Percentiles rank a stretch among this genome's conserved stretches.
Conservation (phyloP, 2,888 invertebrate genomes). For the Notodonta dromedarius region DNA sequence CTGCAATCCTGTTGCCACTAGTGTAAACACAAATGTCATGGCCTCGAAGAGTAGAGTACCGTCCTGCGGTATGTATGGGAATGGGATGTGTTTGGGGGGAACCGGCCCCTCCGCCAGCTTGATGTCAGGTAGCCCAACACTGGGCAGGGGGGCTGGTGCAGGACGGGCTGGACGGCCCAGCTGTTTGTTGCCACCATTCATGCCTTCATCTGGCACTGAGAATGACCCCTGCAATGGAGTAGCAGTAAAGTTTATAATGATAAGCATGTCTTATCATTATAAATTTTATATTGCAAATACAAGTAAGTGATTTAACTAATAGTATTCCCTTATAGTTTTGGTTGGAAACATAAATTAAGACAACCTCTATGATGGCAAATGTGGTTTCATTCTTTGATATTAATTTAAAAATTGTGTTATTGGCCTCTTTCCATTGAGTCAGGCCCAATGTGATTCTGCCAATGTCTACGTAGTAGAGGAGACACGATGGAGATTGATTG, state of each 20-base stretch:
- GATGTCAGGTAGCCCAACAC: slow-evolving; percentile 41
- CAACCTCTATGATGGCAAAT: neutral
- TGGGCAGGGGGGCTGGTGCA: slow-evolving; percentile 43
- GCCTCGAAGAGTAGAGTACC: slow-evolving; percentile 94
- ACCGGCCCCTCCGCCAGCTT: slow-evolving; percentile 72
- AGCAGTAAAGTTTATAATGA: too few relatives aligned
- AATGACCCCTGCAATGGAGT: slow-evolving; percentile 48
- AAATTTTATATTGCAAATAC: too few relatives aligned
- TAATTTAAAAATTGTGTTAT: too few relatives aligned
- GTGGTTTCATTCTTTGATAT: neutral
- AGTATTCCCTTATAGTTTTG: too few relatives aligned
- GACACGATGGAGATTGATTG: too few relatives aligned
- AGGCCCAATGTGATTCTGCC: too few relatives aligned
- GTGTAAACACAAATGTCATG: slow-evolving; percentile 91
- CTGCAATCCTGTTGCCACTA: slow-evolving; percentile 92
- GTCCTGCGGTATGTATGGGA: slow-evolving; percentile 90
- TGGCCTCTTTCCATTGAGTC: too few relatives aligned
- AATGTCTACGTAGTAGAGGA: too few relatives aligned
- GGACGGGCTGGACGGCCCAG: slow-evolving; percentile 53
- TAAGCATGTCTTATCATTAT: too few relatives aligned
- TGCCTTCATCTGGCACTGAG: slow-evolving; percentile 63
- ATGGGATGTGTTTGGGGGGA: slow-evolving; percentile 92
- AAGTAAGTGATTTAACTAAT: too few relatives aligned
- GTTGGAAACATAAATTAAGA: too few relatives aligned
- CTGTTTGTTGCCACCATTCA: slow-evolving; percentile 64